Evolutionary conservation across 2,113 vertebrate species (phyloP), one percentile per base, ranked within the genome.

Genomic region (Prunella himalayana): DNA sequence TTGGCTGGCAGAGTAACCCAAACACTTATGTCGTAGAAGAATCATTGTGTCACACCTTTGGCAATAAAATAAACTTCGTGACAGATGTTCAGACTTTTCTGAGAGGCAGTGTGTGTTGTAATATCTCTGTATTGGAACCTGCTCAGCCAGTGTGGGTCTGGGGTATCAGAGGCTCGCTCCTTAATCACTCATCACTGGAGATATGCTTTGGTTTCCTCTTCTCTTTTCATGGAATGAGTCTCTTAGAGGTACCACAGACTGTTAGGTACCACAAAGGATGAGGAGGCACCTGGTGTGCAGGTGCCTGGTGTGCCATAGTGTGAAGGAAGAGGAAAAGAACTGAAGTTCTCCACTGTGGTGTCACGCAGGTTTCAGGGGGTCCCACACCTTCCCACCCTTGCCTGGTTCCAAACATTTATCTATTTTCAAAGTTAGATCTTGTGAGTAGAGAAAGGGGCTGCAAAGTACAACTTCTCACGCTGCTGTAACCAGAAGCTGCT

Each of bases 401-500:
- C 37, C 50, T 42, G 9, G 28, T 45, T 77, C 33, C 42, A 71
- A 69, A 73, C 27, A 10, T 33, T 3, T 3, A 14, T 70, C 86
- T 77, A 30, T 60, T 45, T 28, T 83, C 49, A 3, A 79, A 69
- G 59, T 82, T 72, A 49, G 30, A 22, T 64, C 64, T 54, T 68
- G 24, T 27, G 56, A 81, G n/a, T 51, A 51, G 50, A 84, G 83
- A 44, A 63, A 49, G 37, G 22, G 33, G 21, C 12, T 78, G 64
- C 68, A 83, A 85, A 90, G 82, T 71, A 42, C 51, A 86, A 90
- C 72, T 94, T 79, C 51, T 44, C 49, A 3, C 7, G 21, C 90
- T 71, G 53, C 50, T 95, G 82, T 90, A 90, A 76, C 51, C 69
- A 95, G 95, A 94, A 92, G 92, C 95, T 96, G 86, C 80, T 93